Base-by-base conservation (phyloP, 2,113 vertebrate genomes). In the Falcunculus frontatus region DNA sequence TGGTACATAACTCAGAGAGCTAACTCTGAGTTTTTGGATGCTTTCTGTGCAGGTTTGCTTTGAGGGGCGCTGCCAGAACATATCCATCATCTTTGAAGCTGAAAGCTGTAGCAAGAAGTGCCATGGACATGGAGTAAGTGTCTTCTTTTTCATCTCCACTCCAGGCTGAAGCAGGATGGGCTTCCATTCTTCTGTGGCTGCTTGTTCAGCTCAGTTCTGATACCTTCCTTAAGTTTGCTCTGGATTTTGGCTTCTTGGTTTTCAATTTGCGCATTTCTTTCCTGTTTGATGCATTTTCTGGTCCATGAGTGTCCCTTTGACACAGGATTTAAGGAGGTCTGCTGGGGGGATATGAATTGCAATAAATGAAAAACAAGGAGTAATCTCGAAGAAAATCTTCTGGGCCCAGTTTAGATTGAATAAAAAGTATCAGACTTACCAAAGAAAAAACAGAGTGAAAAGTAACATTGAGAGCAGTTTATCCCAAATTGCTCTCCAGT, bases 31-130 rank as follows among this genome's bases (percentile, higher is more conserved):
- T 0, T 68, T 73, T 62, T 74, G 74, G 44, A 13, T 91, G 27
- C 42, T 95, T 87, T 78, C 72, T 44, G 60, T 83, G 77, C 97
- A 99, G 99, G 98, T 99, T 94, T 99, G 99, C 97, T 99, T 99
- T 77, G 98, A 99, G 46, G 99, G 99, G 52, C 98, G 98, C 93
- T 99, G 99, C 97, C 98, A 98, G 94, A 99, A 99, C 96, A 98
- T 98, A 57, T 99, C 99, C 70, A 98, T 79, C 89, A 42, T 99
- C 92, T 98, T 99, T 86, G 97, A 97, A 47, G 98, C 98, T 4
- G 98, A 98, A 95, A 97, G 98, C 94, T 99, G 99, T 82, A 98
- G 88, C 29, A 97, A 97, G 95, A 99, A 99, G 94, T 99, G 99
- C 97, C 97, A 98, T 1, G 98, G 98, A 53, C 98, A 97, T 3